Percentiles rank a stretch among this genome's conserved stretches.
phyloP scores from a whole-genome alignment of 2,888 invertebrate genomes.

The Meganola albula region DNA sequence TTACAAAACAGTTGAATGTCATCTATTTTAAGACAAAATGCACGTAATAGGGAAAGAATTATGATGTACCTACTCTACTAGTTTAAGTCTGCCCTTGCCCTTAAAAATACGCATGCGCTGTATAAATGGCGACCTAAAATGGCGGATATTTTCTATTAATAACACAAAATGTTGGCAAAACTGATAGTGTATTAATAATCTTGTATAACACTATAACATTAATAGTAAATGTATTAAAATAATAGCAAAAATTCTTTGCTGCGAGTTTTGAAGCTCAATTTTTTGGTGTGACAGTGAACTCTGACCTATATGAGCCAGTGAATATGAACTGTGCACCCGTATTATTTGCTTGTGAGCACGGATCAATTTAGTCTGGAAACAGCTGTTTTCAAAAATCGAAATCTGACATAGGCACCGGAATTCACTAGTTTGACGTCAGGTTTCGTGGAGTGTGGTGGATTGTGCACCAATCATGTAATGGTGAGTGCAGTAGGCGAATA shows the following conservation, averaged over 20 bases:
- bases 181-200: no score
- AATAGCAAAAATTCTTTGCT: slow-evolving; percentile 1
- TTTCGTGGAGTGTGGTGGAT: slow-evolving; percentile 47
- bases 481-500: slow-evolving; percentile 51
- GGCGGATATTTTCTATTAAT: slow-evolving; percentile 41
- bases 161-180: slow-evolving; percentile 18
- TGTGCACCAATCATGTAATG: slow-evolving; percentile 59
- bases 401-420: slow-evolving; percentile 31
- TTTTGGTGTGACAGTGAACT: slow-evolving; percentile 25
- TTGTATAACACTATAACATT: no score
- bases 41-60: no score
- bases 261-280: slow-evolving; percentile 6
- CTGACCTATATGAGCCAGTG: slow-evolving; percentile 21
- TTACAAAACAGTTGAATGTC: no score
- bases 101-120: slow-evolving; percentile 59
- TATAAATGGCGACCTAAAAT: slow-evolving; percentile 36
- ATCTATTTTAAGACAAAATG: no score
- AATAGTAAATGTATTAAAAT: slow-evolving; percentile 1
- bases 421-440: slow-evolving; percentile 58
- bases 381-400: slow-evolving; percentile 72
- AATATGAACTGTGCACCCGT: slow-evolving; percentile 14
- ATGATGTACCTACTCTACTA: no score
- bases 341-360: slow-evolving; percentile 14
- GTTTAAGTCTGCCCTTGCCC: slow-evolving; percentile 64
- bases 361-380: slow-evolving; percentile 44